phyloP scores from a whole-genome alignment of 2,113 vertebrate genomes.

The Mormyrus lacerda region DNA sequence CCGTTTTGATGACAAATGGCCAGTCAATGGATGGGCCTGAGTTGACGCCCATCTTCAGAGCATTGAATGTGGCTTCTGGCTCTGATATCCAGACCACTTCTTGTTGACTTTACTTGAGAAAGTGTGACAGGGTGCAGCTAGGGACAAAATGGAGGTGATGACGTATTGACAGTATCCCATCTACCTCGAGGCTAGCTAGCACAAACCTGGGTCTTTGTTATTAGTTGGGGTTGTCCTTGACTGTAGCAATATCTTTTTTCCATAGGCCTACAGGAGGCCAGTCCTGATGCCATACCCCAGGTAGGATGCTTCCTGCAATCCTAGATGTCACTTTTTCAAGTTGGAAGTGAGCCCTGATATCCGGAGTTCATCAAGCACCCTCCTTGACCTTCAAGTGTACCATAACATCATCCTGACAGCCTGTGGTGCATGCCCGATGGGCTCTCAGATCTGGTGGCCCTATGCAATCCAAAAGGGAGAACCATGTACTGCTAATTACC shows the following conservation, averaged over 20 bases:
- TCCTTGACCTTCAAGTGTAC: background rate
- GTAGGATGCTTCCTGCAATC: background rate
- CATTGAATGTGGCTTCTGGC: background rate
- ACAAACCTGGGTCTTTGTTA: background rate
- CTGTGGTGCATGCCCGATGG: background rate
- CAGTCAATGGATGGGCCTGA: background rate
- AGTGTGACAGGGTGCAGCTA: background rate
- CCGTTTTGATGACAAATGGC: background rate
- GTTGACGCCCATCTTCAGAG: background rate
- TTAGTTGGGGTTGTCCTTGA: background rate
- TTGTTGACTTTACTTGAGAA: background rate
- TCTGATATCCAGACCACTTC: background rate
- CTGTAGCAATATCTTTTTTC: background rate
- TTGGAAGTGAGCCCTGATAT: background rate
- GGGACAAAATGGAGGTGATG: background rate
- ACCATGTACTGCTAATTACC: background rate
- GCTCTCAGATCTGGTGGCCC: background rate
- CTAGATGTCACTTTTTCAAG: background rate
- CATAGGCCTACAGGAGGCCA: background rate
- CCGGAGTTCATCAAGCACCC: background rate
- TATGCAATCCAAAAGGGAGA: background rate
- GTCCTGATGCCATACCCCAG: background rate
- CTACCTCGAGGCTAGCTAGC: background rate
- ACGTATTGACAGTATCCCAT: background rate
- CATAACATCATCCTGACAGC: background rate